A percentile compares a stretch with the other conserved stretches of the same genome.
Evolutionary conservation across 2,797 vertebrate genomes (phyloP).

Genomic region (Cuniculus paca): DNA sequence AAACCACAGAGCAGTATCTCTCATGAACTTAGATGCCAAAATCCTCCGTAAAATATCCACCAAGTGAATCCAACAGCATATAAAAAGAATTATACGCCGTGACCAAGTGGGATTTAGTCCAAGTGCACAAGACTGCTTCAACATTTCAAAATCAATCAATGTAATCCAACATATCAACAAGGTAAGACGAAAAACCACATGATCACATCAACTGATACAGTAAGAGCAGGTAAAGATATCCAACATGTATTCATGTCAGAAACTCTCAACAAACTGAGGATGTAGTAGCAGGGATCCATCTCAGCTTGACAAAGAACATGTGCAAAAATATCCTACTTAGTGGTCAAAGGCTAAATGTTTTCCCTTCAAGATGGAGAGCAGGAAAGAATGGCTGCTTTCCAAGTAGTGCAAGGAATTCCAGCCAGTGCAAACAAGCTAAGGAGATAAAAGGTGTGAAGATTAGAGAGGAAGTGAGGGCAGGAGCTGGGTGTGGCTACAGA

Average conservation of each 20-base stretch:
- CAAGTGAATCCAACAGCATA: not conserved
- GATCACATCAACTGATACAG: not conserved
- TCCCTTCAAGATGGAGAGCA: not conserved
- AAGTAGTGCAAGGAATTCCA: not conserved
- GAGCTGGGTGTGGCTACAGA: too few species aligned
- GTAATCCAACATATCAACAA: not conserved
- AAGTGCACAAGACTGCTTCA: not conserved
- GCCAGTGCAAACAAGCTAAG: not conserved
- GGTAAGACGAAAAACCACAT: not conserved
- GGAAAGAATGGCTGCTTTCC: not conserved
- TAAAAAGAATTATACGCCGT: not conserved
- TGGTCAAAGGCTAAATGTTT: not conserved
- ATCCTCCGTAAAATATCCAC: not conserved
- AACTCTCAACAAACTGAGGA: not conserved
- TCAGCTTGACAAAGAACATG: not conserved
- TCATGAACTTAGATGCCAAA: not conserved
- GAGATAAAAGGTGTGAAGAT: not conserved
- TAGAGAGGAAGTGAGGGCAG: not conserved
- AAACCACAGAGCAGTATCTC: not conserved
- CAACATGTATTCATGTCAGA: not conserved
- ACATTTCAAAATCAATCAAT: slow-evolving; percentile 22
- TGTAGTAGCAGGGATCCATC: not conserved
- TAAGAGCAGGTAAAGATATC: not conserved
- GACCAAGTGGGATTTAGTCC: not conserved
- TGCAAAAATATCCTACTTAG: not conserved